A percentile compares a stretch with the other conserved stretches of the same genome.
These are phyloP conservation scores for Phocoena phocoena DNA, from an alignment of 2,113 vertebrate species.

Conservation along the genomic window DNA sequence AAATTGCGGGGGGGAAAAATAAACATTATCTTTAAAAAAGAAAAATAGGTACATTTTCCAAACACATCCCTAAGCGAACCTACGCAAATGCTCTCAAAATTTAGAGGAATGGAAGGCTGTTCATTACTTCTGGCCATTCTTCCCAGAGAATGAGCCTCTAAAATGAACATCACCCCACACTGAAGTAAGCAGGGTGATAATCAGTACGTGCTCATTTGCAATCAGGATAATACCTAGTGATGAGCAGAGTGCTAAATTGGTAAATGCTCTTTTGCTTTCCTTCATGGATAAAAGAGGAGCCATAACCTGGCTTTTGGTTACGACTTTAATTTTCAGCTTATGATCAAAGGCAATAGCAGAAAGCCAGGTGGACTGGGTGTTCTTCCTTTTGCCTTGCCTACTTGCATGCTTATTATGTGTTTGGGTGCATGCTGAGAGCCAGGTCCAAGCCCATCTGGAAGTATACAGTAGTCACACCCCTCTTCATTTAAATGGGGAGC, in stretches of 20 bases:
- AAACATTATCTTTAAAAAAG: neutral
- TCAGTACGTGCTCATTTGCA: constrained; percentile 54
- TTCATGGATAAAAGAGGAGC: neutral
- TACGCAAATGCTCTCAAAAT: neutral
- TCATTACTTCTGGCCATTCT: neutral
- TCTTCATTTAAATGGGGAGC: neutral
- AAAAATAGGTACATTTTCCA: constrained; percentile 5
- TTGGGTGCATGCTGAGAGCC: neutral
- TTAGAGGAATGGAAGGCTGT: neutral
- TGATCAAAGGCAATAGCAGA: constrained; percentile 7
- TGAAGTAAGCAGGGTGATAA: constrained; percentile 7
- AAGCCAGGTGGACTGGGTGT: neutral
- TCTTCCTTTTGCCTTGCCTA: neutral
- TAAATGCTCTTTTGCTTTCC: constrained; percentile 36
- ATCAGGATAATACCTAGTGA: constrained; percentile 18
- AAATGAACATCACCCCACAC: neutral
- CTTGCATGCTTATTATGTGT: neutral
- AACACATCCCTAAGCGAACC: neutral
- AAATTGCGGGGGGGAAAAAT: neutral
- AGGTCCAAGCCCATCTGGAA: neutral
- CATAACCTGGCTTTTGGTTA: neutral
- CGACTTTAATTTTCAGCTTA: neutral
- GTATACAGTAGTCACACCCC: accelerated
- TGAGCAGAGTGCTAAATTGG: constrained; percentile 13
- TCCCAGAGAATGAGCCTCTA: neutral